Percentiles rank a stretch among this genome's conserved stretches.
Conservation (phyloP, 1,140 invertebrate species). For the Laupala kohalensis region DNA sequence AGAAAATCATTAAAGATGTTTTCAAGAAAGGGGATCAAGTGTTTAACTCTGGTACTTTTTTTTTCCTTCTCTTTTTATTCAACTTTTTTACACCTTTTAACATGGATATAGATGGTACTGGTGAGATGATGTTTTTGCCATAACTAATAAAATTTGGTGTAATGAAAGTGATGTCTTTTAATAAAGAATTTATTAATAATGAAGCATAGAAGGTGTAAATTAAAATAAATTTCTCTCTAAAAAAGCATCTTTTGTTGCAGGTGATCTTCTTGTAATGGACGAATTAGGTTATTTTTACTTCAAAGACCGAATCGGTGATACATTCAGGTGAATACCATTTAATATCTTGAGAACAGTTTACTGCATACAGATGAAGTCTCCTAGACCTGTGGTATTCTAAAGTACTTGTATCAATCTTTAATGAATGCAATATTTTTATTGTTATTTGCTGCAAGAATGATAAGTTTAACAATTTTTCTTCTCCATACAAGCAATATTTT, state of each 20-base stretch:
- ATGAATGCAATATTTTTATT: too few relatives aligned
- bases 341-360: too few relatives aligned
- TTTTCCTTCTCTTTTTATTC: too few relatives aligned
- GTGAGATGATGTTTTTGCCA: neutral
- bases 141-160: neutral
- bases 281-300: constrained; percentile 90
- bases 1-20: constrained; percentile 82
- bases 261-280: constrained; percentile 85
- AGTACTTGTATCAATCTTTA: too few relatives aligned
- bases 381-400: too few relatives aligned
- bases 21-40: constrained; percentile 73
- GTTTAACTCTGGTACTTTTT: constrained; percentile 66
- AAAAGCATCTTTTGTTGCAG: constrained; percentile 29
- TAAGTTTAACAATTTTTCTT: too few relatives aligned
- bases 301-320: constrained; percentile 90
- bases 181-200: neutral
- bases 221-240: neutral
- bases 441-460: too few relatives aligned
- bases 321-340: constrained; percentile 71
- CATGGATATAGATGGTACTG: too few relatives aligned
- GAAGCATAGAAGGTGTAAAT: too few relatives aligned
- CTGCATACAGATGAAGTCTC: too few relatives aligned
- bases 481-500: too few relatives aligned
- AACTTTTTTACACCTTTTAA: too few relatives aligned
- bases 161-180: neutral